Evolutionary conservation across 2,797 vertebrate genomes (phyloP).

Genomic region (Argentina silus): DNA sequence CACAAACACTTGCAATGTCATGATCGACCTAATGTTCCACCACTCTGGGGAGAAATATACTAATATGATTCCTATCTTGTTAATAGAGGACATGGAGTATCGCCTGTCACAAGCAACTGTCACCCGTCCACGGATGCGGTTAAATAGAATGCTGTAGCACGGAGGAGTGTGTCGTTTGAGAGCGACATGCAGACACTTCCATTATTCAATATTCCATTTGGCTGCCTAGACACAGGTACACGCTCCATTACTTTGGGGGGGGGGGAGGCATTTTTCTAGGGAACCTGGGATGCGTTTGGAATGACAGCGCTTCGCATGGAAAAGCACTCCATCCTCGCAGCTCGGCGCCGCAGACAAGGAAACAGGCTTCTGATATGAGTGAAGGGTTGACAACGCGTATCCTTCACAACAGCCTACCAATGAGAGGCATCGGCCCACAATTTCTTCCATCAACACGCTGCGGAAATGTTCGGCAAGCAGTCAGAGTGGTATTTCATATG

Average conservation of each 20-base stretch:
- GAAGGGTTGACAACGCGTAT: conserved; percentile 52
- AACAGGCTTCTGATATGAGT: conserved; percentile 40
- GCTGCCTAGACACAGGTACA: conserved; percentile 51
- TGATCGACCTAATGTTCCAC: conserved; percentile 23
- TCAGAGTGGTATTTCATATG: conserved; percentile 27
- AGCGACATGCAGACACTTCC: conserved; percentile 42
- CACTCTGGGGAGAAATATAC: conserved; percentile 28
- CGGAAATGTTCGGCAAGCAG: conserved; percentile 37
- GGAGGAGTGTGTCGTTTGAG: conserved; percentile 43
- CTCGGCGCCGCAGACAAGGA: conserved; percentile 20
- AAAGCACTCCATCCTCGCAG: conserved; percentile 30
- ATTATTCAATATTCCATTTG: conserved; percentile 70
- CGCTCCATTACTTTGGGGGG: conserved; percentile 54
- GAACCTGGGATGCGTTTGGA: conserved; percentile 17
- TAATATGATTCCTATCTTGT: conserved; percentile 1
- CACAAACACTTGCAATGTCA: conserved; percentile 22
- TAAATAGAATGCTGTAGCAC: conserved; percentile 32
- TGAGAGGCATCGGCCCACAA: conserved; percentile 49
- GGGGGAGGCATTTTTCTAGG: conserved; percentile 10
- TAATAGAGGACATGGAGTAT: conserved; percentile 23
- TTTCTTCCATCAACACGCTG: conserved; percentile 46
- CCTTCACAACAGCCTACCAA: conserved; percentile 53
- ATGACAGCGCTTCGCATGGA: conserved; percentile 58
- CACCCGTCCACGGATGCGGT: conserved; percentile 37
- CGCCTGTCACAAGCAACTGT: conserved; percentile 31